Evolutionary conservation across 2,113 vertebrate species (phyloP).

Genomic region (Rhea pennata): DNA sequence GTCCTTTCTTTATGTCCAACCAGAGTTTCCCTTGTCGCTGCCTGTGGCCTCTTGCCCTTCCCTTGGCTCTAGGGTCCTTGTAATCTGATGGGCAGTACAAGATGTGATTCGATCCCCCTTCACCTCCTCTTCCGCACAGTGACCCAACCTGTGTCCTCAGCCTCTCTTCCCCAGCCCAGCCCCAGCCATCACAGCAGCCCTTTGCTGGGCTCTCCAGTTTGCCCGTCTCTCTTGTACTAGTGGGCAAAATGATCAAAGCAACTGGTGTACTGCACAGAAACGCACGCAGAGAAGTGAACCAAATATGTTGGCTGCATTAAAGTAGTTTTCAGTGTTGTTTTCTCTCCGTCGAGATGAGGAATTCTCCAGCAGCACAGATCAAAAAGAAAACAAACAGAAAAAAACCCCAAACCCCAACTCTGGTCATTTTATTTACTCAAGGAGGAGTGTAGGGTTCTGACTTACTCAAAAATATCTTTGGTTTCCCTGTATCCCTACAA

Average conservation of each 20-base stretch:
- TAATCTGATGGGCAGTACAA: background rate
- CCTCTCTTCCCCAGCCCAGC: background rate
- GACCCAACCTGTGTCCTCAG: background rate
- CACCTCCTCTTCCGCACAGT: background rate
- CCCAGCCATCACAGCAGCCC: too few species aligned
- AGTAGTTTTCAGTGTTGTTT: background rate
- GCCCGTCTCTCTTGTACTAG: background rate
- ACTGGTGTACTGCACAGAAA: background rate
- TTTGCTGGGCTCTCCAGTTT: background rate
- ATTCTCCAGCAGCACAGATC: background rate
- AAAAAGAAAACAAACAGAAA: background rate
- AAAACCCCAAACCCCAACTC: slow-evolving; percentile 7
- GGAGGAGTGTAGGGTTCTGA: background rate
- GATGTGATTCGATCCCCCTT: rapidly evolving
- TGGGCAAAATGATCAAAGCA: background rate
- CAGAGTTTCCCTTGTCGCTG: background rate
- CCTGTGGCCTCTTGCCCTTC: background rate
- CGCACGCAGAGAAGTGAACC: background rate
- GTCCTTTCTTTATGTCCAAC: too few species aligned
- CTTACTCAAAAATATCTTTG: background rate
- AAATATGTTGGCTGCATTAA: background rate
- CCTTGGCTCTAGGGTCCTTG: background rate
- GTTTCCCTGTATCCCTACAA: background rate
- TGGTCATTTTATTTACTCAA: slow-evolving; percentile 13
- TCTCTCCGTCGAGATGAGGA: background rate